Evolutionary conservation across 2,113 vertebrate genomes (phyloP).

Genomic region (Urocitellus parryii): DNA sequence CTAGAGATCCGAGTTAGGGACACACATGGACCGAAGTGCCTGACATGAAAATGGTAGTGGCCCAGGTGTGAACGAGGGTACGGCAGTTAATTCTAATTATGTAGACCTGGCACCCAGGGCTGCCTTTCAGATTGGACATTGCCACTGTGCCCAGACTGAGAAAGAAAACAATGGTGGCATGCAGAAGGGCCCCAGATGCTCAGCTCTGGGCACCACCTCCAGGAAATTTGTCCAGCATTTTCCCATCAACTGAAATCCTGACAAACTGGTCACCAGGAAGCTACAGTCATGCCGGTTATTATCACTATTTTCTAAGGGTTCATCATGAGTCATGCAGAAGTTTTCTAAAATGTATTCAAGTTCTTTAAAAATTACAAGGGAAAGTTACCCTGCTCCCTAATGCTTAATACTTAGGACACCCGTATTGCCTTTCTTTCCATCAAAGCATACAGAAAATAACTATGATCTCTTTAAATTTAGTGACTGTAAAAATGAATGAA

Average conservation of each 20-base stretch:
- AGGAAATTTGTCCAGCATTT: conserved; percentile 55
- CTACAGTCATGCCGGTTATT: conserved; percentile 76
- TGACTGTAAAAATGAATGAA: conserved; percentile 32
- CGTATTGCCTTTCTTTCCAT: background rate
- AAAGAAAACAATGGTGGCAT: conserved; percentile 35
- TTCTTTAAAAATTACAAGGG: conserved; percentile 3
- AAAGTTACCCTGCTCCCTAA: background rate
- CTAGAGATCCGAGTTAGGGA: background rate
- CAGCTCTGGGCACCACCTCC: background rate
- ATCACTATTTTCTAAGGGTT: background rate
- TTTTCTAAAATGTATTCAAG: conserved; percentile 40
- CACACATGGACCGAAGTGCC: background rate
- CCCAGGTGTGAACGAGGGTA: background rate
- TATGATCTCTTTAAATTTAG: background rate
- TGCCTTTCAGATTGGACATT: conserved; percentile 65
- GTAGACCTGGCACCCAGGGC: conserved; percentile 13
- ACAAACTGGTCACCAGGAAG: conserved; percentile 62
- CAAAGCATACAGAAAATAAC: conserved; percentile 10
- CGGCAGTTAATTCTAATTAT: background rate
- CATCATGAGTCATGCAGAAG: background rate
- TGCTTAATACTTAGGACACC: background rate
- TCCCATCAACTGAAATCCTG: conserved; percentile 79
- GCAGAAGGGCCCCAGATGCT: conserved; percentile 2
- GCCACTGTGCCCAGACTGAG: conserved; percentile 53
- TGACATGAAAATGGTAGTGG: background rate